A percentile compares a stretch with the other conserved stretches of the same genome.
Evolutionary conservation across 2,113 vertebrate species (phyloP).

Genomic region (Zosterops hypoxanthus): DNA sequence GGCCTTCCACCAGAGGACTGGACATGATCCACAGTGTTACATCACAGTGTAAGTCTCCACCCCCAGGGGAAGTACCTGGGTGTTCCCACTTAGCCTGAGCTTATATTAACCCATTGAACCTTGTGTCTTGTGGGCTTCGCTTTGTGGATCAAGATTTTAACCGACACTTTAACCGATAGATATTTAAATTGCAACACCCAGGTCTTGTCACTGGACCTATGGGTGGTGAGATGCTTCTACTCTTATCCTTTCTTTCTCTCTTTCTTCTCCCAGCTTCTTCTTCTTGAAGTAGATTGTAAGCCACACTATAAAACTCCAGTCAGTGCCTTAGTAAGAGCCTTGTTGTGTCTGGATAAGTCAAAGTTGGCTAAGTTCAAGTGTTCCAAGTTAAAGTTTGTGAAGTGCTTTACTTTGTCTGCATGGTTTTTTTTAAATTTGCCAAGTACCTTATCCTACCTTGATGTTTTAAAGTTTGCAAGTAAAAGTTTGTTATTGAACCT

Average conservation of each 20-base stretch:
- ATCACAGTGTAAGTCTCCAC: neutral
- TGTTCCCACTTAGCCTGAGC: rapidly evolving
- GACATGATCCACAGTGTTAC: neutral
- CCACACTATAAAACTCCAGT: neutral
- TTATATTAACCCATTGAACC: neutral
- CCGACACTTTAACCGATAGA: neutral
- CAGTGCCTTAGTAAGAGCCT: neutral
- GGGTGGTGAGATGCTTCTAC: neutral
- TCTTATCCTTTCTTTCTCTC: neutral
- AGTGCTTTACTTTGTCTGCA: neutral
- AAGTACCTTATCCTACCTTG: neutral
- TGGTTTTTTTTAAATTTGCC: neutral
- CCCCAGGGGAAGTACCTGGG: neutral
- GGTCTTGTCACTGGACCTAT: neutral
- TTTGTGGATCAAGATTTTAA: neutral
- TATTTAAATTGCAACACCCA: neutral
- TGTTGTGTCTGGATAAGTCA: neutral
- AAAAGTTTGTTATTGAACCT: neutral
- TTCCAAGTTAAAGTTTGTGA: neutral
- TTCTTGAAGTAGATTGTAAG: neutral
- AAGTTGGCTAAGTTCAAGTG: neutral
- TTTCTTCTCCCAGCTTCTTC: neutral
- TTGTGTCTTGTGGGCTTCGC: neutral
- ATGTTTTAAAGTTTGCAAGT: neutral
- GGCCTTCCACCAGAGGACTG: neutral